Base-by-base conservation (phyloP, 2,113 vertebrate genomes). In the Tiliqua scincoides region DNA sequence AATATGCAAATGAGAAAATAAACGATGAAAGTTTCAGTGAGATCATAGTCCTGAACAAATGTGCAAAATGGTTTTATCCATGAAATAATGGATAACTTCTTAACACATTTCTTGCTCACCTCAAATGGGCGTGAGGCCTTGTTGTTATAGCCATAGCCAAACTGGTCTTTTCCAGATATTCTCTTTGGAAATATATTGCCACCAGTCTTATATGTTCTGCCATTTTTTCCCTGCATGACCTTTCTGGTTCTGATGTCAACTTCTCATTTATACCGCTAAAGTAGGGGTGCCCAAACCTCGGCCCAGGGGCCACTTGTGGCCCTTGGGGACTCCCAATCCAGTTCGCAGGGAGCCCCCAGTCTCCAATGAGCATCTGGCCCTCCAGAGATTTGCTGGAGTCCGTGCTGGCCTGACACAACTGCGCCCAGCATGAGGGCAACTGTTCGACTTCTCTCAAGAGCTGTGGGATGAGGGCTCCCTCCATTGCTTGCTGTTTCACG, bases 101-200 rank as follows among this genome's bases (percentile, higher is more conserved):
- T 35, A 37, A 48, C 0, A 0, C 65, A 85, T 86, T 40, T 11
- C 1, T 11, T 37, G 1, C 0, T 0, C 11, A 84, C 40, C 35
- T 87, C 73, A 52, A 57, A 21, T 59, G 1, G 59, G 0, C 43
- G 4, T 82, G 6, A 68, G 2, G 81, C 75, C 20, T 57, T 57
- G 54, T 17, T 0, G 0, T 74, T 67, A 35, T 62, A 59, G 35
- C 6, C 9, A 73, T 23, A 80, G 68, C 10, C n/a, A 11, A 0
- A 0, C 67, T 3, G 59, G 0, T 6, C 0, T 68, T 57, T 11
- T 35, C 10, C 21, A 68, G 32, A 40, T 83, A 30, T 37, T 35
- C 35, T 14, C 75, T 74, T 59, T 43, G 65, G 0, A 85, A 82
- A 48, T 62, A 8, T 1, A 32, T 87, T 83, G 85, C 4, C 73